Evolutionary conservation across 2,113 vertebrate genomes (phyloP).

Genomic region (Hemichromis elongatus): DNA sequence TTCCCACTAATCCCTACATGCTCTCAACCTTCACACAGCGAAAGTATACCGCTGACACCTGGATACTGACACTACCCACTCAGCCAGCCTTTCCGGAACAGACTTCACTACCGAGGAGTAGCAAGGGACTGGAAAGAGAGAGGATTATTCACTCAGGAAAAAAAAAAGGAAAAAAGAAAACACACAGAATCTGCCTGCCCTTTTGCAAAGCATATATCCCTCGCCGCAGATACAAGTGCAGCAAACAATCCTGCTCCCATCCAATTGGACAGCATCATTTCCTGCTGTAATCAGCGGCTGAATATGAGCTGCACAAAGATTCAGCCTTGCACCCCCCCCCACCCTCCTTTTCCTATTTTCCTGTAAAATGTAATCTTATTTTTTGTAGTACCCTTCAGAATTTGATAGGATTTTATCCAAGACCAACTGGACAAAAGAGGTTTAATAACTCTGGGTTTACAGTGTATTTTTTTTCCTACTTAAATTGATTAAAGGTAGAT

Average conservation of each 20-base stretch:
- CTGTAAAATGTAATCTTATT: background rate
- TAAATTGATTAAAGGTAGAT: background rate
- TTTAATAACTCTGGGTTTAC: background rate
- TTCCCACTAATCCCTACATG: conserved; percentile 48
- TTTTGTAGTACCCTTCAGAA: background rate
- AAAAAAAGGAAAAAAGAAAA: background rate
- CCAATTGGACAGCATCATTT: background rate
- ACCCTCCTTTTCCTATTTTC: background rate
- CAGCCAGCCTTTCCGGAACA: conserved; percentile 11
- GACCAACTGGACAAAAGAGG: background rate
- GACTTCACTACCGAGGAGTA: conserved; percentile 17
- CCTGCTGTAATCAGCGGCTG: background rate
- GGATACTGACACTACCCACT: conserved; percentile 30
- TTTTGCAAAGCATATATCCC: background rate
- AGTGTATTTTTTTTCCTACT: background rate
- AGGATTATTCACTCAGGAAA: conserved; percentile 11
- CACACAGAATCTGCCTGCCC: background rate
- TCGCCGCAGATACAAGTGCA: background rate
- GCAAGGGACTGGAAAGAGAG: background rate
- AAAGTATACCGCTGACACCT: conserved; percentile 31
- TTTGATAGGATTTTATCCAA: background rate
- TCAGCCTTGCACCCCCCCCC: background rate
- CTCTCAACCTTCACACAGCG: conserved; percentile 45
- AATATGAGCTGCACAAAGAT: background rate
- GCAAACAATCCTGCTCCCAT: background rate